Base-by-base conservation (phyloP, 2,888 invertebrate genomes). In the Eupeodes luniger region DNA sequence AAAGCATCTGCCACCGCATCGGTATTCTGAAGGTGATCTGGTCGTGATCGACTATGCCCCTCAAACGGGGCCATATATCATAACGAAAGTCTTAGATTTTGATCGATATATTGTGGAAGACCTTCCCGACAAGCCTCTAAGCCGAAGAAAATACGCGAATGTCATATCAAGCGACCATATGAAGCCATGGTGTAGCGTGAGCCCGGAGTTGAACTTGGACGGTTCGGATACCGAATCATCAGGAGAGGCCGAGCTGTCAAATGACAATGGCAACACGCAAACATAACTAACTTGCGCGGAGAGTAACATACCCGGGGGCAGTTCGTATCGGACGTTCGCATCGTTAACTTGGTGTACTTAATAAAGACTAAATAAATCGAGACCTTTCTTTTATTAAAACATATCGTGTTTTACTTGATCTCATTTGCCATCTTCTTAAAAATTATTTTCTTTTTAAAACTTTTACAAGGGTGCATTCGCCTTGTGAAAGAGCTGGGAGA, bases 101-200 rank as follows among this genome's bases (percentile, higher is more conserved):
- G 83, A 89, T 34, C 47, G 85, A 9, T 85, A 89, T 19, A 59
- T 86, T 4, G 84, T 81, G 5, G 86, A 86, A 34, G 77, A 88
- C 74, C 64, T 88, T 9, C 75, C 62, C 4, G 83, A 89, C 49
- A 57, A 55, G 5, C 83, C 78, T 5, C 19, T 19, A 5, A 82
- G 44, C 9, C 69, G 75, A 3, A 64, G 79, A n/a, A 78, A 72
- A 4, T 82, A 87, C 47, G 77, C 19, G 49, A 87, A 86, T 19
- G 72, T 89, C 3, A 10, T 89, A 0, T 84, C 81, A 0, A 86
- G 74, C 11, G 79, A 85, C 44, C 81, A 89, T 47, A 79, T 83
- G 67, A 86, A 86, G 27, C 81, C 86, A 1, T 86, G 84, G 89
- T 86, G 81, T 49, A n/a, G 9, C 0, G 51, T 75, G 3, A 79